phyloP scores from a whole-genome alignment of 2,888 invertebrate species.

The Mechanitis mazaeus region DNA sequence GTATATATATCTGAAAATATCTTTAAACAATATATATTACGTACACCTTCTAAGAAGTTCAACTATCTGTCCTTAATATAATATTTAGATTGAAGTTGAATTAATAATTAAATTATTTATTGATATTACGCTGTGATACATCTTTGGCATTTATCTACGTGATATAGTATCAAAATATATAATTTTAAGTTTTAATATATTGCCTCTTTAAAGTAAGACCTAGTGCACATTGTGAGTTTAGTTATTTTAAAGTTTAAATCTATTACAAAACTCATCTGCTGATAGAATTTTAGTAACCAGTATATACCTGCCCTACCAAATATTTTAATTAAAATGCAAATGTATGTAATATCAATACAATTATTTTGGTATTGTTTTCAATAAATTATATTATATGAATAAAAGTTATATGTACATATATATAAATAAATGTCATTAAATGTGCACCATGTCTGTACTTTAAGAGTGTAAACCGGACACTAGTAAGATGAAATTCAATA shows the following conservation, averaged over 20 bases:
- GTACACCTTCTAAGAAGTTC: too few relatives aligned
- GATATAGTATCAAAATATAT: slow-evolving; percentile 26
- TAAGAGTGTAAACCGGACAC: slow-evolving; percentile 11
- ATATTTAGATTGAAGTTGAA: too few relatives aligned
- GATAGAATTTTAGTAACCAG: neutral
- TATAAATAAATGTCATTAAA: slow-evolving; percentile 3
- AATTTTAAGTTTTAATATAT: slow-evolving; percentile 9
- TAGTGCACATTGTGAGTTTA: slow-evolving; percentile 37
- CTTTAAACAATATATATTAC: too few relatives aligned
- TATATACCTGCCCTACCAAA: too few relatives aligned
- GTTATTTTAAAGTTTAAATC: neutral
- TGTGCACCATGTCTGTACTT: slow-evolving; percentile 16
- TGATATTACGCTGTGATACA: neutral
- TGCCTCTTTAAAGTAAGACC: slow-evolving; percentile 13
- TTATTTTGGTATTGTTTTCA: too few relatives aligned
- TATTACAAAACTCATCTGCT: neutral
- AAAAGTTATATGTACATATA: neutral
- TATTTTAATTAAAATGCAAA: too few relatives aligned
- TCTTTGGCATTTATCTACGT: neutral
- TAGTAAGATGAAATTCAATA: slow-evolving; percentile 14
- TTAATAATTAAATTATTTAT: too few relatives aligned
- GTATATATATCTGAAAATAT: too few relatives aligned
- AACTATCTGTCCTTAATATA: too few relatives aligned
- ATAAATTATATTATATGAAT: too few relatives aligned
- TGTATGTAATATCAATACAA: too few relatives aligned